These are phyloP conservation scores for Punctoribates punctum DNA, from an alignment of 2,888 invertebrate species.

Conservation along the genomic window DNA sequence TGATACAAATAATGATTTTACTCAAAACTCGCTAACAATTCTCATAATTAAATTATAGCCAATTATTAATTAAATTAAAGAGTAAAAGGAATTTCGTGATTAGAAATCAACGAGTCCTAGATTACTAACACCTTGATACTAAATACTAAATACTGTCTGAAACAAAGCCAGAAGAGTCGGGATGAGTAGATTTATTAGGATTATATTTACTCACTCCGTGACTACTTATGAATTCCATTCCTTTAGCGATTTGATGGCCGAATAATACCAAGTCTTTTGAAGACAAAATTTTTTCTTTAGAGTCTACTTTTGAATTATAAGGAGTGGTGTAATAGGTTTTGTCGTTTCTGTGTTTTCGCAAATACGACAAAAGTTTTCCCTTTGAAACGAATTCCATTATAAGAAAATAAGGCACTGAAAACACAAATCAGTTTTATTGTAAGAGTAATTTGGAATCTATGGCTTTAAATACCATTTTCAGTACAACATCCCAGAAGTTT, in stretches of 20 bases:
- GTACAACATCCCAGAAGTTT: conserved; percentile 82
- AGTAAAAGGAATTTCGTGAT: no score
- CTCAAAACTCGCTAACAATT: no score
- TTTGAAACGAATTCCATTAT: conserved; percentile 86
- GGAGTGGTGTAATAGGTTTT: conserved; percentile 61
- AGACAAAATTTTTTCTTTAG: conserved; percentile 59
- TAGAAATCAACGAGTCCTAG: no score
- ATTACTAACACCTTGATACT: no score
- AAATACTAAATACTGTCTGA: no score
- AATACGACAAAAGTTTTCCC: conserved; percentile 83
- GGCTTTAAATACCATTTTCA: conserved; percentile 62
- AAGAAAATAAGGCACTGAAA: conserved; percentile 75
- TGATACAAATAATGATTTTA: no score
- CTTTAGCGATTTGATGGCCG: conserved; percentile 82
- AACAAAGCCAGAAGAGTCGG: no score
- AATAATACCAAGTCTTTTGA: conserved; percentile 83
- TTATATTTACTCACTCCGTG: conserved; percentile 64
- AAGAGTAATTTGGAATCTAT: not conserved
- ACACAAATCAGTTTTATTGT: not conserved
- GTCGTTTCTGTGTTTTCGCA: conserved; percentile 78
- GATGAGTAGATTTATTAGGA: not conserved
- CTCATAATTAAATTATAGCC: no score
- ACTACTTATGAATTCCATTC: conserved; percentile 79
- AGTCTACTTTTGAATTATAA: conserved; percentile 59
- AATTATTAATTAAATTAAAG: no score